phyloP scores from a whole-genome alignment of 2,797 vertebrate species.

The Helicolenus hilgendorfi region DNA sequence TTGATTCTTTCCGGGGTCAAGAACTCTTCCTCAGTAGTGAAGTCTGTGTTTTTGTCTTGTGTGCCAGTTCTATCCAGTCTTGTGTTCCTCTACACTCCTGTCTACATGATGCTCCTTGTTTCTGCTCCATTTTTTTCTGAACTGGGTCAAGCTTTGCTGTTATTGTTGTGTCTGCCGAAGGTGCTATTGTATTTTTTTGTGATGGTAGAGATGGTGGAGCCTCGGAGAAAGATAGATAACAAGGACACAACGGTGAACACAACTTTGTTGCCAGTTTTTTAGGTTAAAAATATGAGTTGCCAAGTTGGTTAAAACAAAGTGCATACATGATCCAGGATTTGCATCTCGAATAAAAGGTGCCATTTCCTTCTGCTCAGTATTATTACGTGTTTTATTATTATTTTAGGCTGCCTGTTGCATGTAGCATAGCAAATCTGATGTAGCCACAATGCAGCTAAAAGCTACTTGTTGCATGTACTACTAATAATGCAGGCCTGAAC shows the following conservation, averaged over 20 bases:
- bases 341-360: neutral
- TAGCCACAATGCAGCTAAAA: neutral
- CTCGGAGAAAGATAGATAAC: neutral
- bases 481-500: neutral
- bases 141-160: neutral
- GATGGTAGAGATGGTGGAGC: no score
- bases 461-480: conserved; percentile 3
- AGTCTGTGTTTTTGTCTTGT: neutral
- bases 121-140: neutral
- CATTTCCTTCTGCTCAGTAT: neutral
- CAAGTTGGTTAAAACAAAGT: neutral
- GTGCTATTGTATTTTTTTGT: neutral
- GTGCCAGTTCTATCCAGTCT: neutral
- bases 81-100: neutral
- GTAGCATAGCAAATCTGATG: neutral
- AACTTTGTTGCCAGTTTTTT: neutral
- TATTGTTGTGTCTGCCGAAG: conserved; percentile 1
- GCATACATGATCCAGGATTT: neutral
- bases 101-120: neutral
- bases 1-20: neutral
- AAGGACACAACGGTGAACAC: neutral
- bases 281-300: neutral
- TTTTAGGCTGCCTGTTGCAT: neutral
- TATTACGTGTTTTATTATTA: neutral
- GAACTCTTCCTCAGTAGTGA: neutral